These are phyloP conservation scores for Drosophila neotestacea DNA, from an alignment of 2,888 invertebrate species.

Conservation along the genomic window DNA sequence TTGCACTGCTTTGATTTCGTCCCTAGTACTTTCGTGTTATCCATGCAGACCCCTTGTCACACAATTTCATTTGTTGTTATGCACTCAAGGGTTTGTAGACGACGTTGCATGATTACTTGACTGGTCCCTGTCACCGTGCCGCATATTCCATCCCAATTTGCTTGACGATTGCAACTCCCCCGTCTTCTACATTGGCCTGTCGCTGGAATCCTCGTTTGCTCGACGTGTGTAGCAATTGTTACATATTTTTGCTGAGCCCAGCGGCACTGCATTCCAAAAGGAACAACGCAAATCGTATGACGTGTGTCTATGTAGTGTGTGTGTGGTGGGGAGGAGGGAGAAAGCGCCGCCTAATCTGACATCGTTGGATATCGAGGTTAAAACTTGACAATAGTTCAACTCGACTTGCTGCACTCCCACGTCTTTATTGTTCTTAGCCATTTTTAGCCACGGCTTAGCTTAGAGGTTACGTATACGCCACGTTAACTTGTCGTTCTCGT, in stretches of 20 bases:
- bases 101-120: constrained; percentile 65
- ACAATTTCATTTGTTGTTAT: constrained; percentile 79
- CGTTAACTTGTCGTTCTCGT: constrained; percentile 56
- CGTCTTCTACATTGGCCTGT: constrained; percentile 45
- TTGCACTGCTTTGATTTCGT: no score
- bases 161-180: constrained; percentile 10
- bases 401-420: constrained; percentile 73
- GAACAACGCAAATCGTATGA: constrained; percentile 23
- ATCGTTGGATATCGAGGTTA: constrained; percentile 81
- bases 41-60: constrained; percentile 47
- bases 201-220: constrained; percentile 10
- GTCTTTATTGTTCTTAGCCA: constrained; percentile 66
- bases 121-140: constrained; percentile 5
- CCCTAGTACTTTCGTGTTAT: constrained; percentile 14
- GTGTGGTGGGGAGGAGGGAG: constrained; percentile 17
- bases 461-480: constrained; percentile 64
- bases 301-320: not conserved
- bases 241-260: constrained; percentile 65
- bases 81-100: constrained; percentile 64
- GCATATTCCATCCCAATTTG: constrained; percentile 11
- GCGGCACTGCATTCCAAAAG: constrained; percentile 61
- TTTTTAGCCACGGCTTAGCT: constrained; percentile 43
- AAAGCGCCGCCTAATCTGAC: constrained; percentile 69
- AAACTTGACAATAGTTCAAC: constrained; percentile 80
- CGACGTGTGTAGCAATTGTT: constrained; percentile 59